A percentile compares a stretch with the other conserved stretches of the same genome.
Evolutionary conservation across 2,113 vertebrate genomes (phyloP).

Genomic region (Perca flavescens): DNA sequence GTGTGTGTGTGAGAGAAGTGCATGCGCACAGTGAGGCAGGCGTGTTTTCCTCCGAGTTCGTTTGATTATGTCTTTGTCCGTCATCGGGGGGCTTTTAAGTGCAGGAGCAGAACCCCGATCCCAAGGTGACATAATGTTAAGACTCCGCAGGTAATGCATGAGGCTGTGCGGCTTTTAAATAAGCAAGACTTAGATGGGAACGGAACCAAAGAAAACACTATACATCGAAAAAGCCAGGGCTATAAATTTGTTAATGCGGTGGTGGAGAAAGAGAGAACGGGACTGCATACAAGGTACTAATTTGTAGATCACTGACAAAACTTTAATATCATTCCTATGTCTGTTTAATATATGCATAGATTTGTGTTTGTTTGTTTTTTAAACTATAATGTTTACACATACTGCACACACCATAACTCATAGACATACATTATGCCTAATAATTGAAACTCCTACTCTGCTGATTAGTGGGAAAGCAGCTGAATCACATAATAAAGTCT

Average conservation of each 20-base stretch:
- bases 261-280: conserved; percentile 64
- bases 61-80: conserved; percentile 82
- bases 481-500: conserved; percentile 51
- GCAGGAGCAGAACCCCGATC: conserved; percentile 69
- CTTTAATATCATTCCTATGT: too few species aligned
- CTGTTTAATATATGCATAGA: too few species aligned
- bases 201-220: conserved; percentile 79
- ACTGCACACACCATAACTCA: conserved; percentile 5
- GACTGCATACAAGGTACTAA: conserved; percentile 41
- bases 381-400: background rate
- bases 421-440: background rate
- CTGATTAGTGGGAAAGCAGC: conserved; percentile 50
- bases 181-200: conserved; percentile 76
- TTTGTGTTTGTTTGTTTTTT: too few species aligned
- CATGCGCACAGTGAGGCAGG: conserved; percentile 15
- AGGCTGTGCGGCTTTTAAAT: conserved; percentile 74
- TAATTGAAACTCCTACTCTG: conserved; percentile 17
- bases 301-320: conserved; percentile 21
- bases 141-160: conserved; percentile 77
- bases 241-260: conserved; percentile 53
- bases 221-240: conserved; percentile 58
- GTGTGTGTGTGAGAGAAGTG: conserved; percentile 45
- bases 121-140: conserved; percentile 75
- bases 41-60: conserved; percentile 50
- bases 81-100: conserved; percentile 84